Conservation (phyloP, 1,140 invertebrate genomes). For the Solenopsis invicta region DNA sequence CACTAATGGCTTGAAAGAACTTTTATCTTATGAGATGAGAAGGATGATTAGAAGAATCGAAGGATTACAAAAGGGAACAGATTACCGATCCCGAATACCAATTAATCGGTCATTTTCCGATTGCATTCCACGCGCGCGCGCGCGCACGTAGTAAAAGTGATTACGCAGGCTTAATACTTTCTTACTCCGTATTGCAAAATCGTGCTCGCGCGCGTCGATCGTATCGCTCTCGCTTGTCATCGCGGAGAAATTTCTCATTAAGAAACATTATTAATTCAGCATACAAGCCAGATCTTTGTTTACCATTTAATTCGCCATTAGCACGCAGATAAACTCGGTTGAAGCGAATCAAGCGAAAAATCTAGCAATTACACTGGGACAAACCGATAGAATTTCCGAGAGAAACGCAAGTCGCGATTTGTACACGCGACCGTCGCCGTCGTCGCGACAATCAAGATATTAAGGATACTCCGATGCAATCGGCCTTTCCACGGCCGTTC, state of each 20-base stretch:
- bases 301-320: background rate
- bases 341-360: background rate
- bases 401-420: background rate
- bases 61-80: background rate
- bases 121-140: slow-evolving; percentile 12
- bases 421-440: background rate
- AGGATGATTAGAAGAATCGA: slow-evolving; percentile 1
- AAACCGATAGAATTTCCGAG: background rate
- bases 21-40: background rate
- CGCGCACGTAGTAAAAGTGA: slow-evolving; percentile 7
- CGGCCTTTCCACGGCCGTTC: background rate
- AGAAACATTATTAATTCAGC: slow-evolving; percentile 31
- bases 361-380: background rate
- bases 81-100: background rate
- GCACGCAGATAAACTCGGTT: background rate
- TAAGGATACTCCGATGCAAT: slow-evolving; percentile 27
- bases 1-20: slow-evolving; percentile 10
- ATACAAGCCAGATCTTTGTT: background rate
- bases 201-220: background rate
- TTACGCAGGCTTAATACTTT: background rate
- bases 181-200: slow-evolving; percentile 1
- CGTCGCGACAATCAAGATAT: background rate
- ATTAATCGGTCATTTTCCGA: slow-evolving; percentile 22
- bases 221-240: slow-evolving; percentile 40
- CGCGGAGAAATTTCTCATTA: slow-evolving; percentile 42